Conservation (phyloP, 2,113 vertebrate species). For the Hydropotes inermis region DNA sequence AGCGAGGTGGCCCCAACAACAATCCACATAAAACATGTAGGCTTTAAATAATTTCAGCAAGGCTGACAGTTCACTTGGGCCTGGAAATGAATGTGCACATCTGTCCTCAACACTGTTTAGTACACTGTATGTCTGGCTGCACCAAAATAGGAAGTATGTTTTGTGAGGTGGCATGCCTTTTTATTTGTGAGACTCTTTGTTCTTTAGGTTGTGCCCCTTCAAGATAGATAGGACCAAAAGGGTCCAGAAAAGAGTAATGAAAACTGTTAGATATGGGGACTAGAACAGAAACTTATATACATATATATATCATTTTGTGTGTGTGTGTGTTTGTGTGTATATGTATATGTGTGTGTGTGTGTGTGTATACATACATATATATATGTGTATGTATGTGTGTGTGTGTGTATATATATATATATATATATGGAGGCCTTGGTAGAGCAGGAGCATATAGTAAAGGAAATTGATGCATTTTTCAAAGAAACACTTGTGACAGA, state of each 20-base stretch:
- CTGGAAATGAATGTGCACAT: conserved; percentile 27
- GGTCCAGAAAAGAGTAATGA: neutral
- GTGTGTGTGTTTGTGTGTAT: neutral
- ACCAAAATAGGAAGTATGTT: neutral
- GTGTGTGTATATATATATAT: neutral
- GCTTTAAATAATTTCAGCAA: conserved; percentile 6
- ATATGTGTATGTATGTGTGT: too few relatives aligned
- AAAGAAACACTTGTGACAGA: neutral
- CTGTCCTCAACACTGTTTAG: neutral
- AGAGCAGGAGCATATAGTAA: neutral
- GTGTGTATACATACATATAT: too few relatives aligned
- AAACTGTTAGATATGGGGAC: neutral
- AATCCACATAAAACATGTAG: neutral
- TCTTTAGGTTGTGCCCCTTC: neutral
- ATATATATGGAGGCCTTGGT: neutral
- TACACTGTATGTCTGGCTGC: neutral
- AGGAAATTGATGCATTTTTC: neutral
- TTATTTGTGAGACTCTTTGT: neutral
- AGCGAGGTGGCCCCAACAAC: neutral
- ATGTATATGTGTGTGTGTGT: too few relatives aligned
- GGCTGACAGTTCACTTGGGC: neutral
- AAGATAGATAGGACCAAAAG: conserved; percentile 38
- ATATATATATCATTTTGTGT: neutral
- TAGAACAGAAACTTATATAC: neutral
- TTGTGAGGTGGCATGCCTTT: neutral